These are phyloP conservation scores for Zalophus californianus DNA, from an alignment of 2,797 vertebrate genomes.

Conservation along the genomic window DNA sequence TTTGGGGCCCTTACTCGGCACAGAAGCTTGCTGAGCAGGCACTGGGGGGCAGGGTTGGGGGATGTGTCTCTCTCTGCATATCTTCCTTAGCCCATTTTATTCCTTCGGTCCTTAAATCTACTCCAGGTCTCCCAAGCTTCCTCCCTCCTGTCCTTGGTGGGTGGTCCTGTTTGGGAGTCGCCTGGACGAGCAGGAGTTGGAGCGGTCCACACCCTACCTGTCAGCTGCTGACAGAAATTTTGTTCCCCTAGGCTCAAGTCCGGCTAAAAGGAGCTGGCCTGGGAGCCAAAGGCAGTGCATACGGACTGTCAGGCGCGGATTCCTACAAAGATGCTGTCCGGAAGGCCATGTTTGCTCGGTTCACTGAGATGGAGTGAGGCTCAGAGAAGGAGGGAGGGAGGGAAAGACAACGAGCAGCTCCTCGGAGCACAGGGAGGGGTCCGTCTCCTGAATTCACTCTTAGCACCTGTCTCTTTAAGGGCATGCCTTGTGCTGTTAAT, in stretches of 20 bases:
- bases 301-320: conserved; percentile 95
- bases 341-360: conserved; percentile 99
- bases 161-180: neutral
- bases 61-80: neutral
- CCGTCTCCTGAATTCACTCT: conserved; percentile 78
- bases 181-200: neutral
- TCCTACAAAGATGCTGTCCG: conserved; percentile 98
- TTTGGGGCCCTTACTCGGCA: neutral
- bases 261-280: conserved; percentile 97
- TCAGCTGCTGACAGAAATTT: conserved; percentile 10
- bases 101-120: neutral
- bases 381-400: neutral
- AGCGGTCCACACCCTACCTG: neutral
- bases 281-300: conserved; percentile 97
- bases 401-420: neutral
- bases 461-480: conserved; percentile 79
- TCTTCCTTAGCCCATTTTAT: neutral
- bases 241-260: conserved; percentile 93
- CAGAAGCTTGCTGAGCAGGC: neutral
- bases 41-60: neutral
- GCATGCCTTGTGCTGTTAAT: conserved; percentile 79
- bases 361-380: conserved; percentile 96
- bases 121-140: neutral
- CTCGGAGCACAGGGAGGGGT: neutral
- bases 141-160: neutral